Evolutionary conservation across 2,888 invertebrate species (phyloP).

Genomic region (Stenichneumon culpator): DNA sequence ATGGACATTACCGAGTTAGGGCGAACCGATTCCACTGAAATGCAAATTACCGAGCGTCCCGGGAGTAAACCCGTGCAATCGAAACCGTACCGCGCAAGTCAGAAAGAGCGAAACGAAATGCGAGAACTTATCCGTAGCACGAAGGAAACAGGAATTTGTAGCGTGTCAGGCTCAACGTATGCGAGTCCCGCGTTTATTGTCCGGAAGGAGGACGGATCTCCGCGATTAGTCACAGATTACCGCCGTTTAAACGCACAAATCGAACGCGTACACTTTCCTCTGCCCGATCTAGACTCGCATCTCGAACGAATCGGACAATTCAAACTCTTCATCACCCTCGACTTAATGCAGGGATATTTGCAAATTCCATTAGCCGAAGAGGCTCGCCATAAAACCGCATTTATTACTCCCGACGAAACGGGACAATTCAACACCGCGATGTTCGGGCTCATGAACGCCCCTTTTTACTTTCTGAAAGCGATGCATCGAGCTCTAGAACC

Average conservation of each 20-base stretch:
- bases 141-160: slow-evolving; percentile 38
- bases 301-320: slow-evolving; percentile 30
- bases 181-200: slow-evolving; percentile 62
- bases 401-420: slow-evolving; percentile 38
- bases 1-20: slow-evolving; percentile 36
- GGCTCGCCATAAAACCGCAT: too few relatives aligned
- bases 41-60: slow-evolving; percentile 39
- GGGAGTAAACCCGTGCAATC: slow-evolving; percentile 19
- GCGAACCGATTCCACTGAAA: slow-evolving; percentile 38
- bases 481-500: slow-evolving; percentile 54
- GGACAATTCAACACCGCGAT: slow-evolving; percentile 73
- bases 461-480: slow-evolving; percentile 69
- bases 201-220: slow-evolving; percentile 52
- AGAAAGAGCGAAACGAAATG: slow-evolving; percentile 46
- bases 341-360: too few relatives aligned
- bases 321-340: slow-evolving; percentile 20
- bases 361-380: too few relatives aligned
- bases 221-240: too few relatives aligned
- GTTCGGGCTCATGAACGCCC: slow-evolving; percentile 75
- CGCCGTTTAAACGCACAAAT: too few relatives aligned
- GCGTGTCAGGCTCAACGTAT: slow-evolving; percentile 54
- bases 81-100: slow-evolving; percentile 47
- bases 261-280: too few relatives aligned
- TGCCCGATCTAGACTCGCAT: too few relatives aligned
- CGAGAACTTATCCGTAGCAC: slow-evolving; percentile 32